phyloP scores from a whole-genome alignment of 2,113 vertebrate species.

The Rutilus rutilus region DNA sequence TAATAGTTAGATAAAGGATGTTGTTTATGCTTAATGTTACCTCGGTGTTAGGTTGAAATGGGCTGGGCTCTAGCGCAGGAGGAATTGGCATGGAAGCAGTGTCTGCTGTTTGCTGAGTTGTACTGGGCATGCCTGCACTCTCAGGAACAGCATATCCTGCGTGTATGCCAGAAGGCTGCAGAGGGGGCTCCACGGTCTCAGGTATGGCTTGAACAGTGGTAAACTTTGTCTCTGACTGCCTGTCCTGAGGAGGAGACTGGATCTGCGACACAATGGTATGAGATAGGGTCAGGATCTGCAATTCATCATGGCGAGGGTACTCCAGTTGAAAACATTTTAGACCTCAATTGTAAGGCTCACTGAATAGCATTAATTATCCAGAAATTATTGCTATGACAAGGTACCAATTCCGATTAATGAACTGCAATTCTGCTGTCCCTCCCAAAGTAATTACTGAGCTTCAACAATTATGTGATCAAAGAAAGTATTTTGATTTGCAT shows the following conservation, averaged over 20 bases:
- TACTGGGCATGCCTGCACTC: conserved; percentile 62
- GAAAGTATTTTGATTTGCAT: background rate
- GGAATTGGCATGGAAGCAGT: conserved; percentile 52
- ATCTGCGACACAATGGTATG: conserved; percentile 54
- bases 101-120: conserved; percentile 71
- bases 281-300: conserved; percentile 53
- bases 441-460: background rate
- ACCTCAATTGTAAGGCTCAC: background rate
- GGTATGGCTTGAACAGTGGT: conserved; percentile 43
- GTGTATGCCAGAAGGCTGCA: conserved; percentile 76
- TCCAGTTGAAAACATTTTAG: conserved; percentile 5
- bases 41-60: conserved; percentile 18
- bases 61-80: conserved; percentile 63
- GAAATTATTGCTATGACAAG: background rate
- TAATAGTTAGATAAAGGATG: background rate
- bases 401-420: background rate
- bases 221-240: conserved; percentile 56
- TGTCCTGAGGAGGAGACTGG: conserved; percentile 62
- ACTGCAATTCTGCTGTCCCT: background rate
- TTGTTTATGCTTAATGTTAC: conserved; percentile 63
- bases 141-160: conserved; percentile 66
- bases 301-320: conserved; percentile 54
- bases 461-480: background rate
- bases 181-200: conserved; percentile 59
- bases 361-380: background rate